A percentile compares a stretch with the other conserved stretches of the same genome.
Evolutionary conservation across 2,888 invertebrate species (phyloP).

Genomic region (Orthonychiurus folsomi): DNA sequence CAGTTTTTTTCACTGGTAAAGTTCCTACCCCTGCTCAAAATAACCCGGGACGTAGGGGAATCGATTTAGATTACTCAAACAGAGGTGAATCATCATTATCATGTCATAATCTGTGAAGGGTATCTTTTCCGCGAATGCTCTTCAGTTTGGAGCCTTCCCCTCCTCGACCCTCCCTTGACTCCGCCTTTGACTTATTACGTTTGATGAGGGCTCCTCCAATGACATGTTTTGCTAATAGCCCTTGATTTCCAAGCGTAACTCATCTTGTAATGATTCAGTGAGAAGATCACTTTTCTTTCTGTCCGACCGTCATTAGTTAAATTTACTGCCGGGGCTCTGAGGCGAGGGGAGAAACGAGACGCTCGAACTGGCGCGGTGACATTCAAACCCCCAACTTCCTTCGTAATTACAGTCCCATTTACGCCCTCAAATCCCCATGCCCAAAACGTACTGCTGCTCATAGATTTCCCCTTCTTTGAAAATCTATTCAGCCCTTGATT

Average conservation of each 20-base stretch:
- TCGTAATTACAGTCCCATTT: no score
- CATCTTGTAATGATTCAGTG: neutral
- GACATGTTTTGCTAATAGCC: neutral
- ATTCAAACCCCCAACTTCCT: no score
- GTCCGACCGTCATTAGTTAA: neutral
- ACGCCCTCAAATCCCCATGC: no score
- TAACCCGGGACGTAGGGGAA: conserved; percentile 26
- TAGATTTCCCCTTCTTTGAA: no score
- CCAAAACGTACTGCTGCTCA: no score
- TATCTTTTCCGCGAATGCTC: neutral
- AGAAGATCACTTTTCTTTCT: neutral
- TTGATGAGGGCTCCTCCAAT: neutral
- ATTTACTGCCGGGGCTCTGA: no score
- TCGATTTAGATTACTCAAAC: conserved; percentile 35
- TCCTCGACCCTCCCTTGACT: neutral
- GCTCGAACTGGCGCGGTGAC: no score
- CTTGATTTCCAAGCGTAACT: neutral
- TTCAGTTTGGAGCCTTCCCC: neutral
- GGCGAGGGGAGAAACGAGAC: no score
- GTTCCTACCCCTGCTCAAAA: neutral
- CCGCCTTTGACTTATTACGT: neutral
- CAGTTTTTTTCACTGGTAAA: neutral
- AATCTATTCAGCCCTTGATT: neutral
- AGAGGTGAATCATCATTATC: conserved; percentile 41
- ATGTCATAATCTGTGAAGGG: no score